These are phyloP conservation scores for Rhopalosiphum padi DNA, from an alignment of 1,140 invertebrate species.

Conservation along the genomic window DNA sequence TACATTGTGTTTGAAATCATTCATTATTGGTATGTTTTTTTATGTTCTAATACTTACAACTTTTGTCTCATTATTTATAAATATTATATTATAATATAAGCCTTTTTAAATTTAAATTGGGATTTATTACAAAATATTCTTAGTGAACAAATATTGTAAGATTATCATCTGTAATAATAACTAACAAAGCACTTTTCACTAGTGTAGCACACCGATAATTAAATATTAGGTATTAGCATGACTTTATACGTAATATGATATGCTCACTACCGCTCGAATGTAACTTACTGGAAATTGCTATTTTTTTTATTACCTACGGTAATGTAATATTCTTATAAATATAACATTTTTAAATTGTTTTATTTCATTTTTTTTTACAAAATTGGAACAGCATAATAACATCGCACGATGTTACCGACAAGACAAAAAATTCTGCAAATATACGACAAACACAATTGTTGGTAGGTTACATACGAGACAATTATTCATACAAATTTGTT, in stretches of 20 bases:
- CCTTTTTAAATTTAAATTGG: neutral
- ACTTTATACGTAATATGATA: slow-evolving; percentile 10
- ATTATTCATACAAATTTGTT: neutral
- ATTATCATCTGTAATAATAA: neutral
- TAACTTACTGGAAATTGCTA: slow-evolving; percentile 5
- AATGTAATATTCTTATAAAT: slow-evolving; percentile 6
- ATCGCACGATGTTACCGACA: neutral
- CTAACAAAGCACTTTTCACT: neutral
- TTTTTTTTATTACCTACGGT: neutral
- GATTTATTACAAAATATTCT: neutral
- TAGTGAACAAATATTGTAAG: neutral
- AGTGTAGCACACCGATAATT: neutral
- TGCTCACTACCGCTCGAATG: neutral
- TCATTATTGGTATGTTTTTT: neutral
- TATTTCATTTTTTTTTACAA: neutral
- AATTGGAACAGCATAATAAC: neutral
- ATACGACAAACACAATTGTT: neutral
- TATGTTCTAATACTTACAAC: neutral
- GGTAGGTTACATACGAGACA: neutral
- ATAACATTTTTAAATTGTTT: slow-evolving; percentile 13
- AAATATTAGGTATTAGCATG: neutral
- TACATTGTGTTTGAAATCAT: neutral
- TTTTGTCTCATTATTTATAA: neutral
- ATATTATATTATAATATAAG: neutral
- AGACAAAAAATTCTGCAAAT: neutral